Percentiles rank a stretch among this genome's conserved stretches.
Evolutionary conservation across 2,113 vertebrate species (phyloP).

Genomic region (Pycnonotus jocosus): DNA sequence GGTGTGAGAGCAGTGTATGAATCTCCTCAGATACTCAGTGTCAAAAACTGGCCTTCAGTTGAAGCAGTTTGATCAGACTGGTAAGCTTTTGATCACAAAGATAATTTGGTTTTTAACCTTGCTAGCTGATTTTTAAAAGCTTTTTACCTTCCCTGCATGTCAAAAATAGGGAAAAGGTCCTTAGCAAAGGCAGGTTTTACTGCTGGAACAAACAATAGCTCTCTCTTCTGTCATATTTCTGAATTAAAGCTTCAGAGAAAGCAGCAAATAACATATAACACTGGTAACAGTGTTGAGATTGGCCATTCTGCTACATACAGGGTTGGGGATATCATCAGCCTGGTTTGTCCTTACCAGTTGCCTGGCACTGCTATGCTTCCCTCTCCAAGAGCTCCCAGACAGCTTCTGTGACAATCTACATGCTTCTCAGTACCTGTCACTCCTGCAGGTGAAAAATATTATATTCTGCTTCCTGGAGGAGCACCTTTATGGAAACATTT

Average conservation of each 20-base stretch:
- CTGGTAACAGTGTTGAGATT: background rate
- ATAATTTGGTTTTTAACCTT: background rate
- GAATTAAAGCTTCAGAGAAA: conserved; percentile 18
- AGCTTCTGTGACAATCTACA: background rate
- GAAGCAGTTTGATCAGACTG: background rate
- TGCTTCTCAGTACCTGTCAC: background rate
- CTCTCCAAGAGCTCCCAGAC: background rate
- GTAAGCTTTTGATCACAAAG: background rate
- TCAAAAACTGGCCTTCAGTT: background rate
- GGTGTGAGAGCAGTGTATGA: background rate
- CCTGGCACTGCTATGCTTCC: background rate
- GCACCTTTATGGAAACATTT: background rate
- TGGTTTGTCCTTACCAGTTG: background rate
- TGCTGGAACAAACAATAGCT: conserved; percentile 1
- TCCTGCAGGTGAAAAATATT: background rate
- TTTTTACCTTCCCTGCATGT: background rate
- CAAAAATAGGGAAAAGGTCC: background rate
- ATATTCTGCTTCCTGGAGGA: background rate
- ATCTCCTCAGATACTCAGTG: background rate
- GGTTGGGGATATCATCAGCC: background rate
- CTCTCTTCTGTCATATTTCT: conserved; percentile 19
- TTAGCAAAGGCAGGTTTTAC: conserved; percentile 19
- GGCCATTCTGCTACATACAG: background rate
- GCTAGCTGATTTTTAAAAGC: conserved; percentile 37
- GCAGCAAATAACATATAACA: conserved; percentile 21